Base-by-base conservation (phyloP, 2,888 invertebrate species). In the Apantesis nais region DNA sequence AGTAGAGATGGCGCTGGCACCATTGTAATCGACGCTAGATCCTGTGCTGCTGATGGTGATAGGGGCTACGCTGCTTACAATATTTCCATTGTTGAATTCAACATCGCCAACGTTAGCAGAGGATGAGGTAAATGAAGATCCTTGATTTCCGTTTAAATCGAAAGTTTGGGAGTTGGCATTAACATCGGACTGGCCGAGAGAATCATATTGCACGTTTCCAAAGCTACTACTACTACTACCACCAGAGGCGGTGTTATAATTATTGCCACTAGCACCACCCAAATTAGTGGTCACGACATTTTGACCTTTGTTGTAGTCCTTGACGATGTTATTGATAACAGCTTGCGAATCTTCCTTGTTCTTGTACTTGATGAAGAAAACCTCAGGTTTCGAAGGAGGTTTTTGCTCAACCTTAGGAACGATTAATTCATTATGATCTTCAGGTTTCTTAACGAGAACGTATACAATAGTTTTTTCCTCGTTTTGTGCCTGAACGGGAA, bases 331-430 rank as follows among this genome's bases (percentile, higher is more conserved):
- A 78, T 94, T 89, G 71, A 94, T 94, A 9, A 94, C 91, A 29
- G 92, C 78, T 81, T 94, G 90, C n/a, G 90, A 90, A 70, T 94
- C 94, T 71, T 92, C 92, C 92, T 97, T 97, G 74, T 96, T 96
- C 92, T 97, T 97, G 94, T 97, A 97, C 79, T 97, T 96, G 92
- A 97, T 97, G 93, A 97, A 97, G 95, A 96, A 97, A 41, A 97
- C 97, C 90, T 97, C 97, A 19, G 97, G 97, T 89, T 97, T 97
- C 88, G 96, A 94, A 65, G 97, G 97, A 73, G 97, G 96, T 44
- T 97, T 97, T 68, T 97, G 97, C 48, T 96, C 96, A 34, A 96
- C 93, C 65, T 97, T 96, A 29, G 97, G 97, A 71, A 97, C 92
- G 65, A 93, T 95, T 83, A 97, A 95, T 83, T 97, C 96, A 66